Evolutionary conservation across 2,888 invertebrate species (phyloP).

Genomic region (Campoplex capitator): DNA sequence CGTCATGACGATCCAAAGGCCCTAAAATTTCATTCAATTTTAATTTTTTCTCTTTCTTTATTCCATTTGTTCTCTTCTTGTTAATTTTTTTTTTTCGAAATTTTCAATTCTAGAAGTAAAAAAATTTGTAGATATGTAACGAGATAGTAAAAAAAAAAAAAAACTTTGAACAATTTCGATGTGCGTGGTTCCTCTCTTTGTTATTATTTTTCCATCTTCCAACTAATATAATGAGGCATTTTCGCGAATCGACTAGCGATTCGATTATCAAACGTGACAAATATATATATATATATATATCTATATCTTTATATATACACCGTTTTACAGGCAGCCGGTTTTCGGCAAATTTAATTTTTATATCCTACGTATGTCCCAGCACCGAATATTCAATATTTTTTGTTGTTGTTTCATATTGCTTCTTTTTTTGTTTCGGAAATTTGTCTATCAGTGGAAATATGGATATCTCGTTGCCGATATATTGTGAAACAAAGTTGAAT

Average conservation of each 20-base stretch:
- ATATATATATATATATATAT: neutral
- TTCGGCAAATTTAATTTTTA: slow-evolving; percentile 49
- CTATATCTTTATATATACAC: slow-evolving; percentile 43
- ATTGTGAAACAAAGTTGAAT: slow-evolving; percentile 17
- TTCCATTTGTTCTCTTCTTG: neutral
- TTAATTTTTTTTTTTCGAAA: slow-evolving; percentile 10
- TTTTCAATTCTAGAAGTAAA: slow-evolving; percentile 29
- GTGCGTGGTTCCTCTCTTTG: neutral
- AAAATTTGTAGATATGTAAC: slow-evolving; percentile 47
- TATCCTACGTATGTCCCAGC: slow-evolving; percentile 73
- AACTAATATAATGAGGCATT: slow-evolving; percentile 33
- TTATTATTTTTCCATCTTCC: slow-evolving; percentile 21
- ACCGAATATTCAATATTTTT: slow-evolving; percentile 74
- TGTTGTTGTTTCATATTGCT: slow-evolving; percentile 48
- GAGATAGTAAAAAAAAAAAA: slow-evolving; percentile 34
- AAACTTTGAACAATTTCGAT: slow-evolving; percentile 45
- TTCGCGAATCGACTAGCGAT: slow-evolving; percentile 65
- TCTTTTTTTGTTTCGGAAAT: neutral
- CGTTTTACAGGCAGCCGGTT: slow-evolving; percentile 52
- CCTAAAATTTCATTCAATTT: slow-evolving; percentile 17
- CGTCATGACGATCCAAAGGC: neutral
- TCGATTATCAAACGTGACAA: slow-evolving; percentile 18
- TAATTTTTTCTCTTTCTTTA: neutral
- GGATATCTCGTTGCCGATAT: slow-evolving; percentile 22
- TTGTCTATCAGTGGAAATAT: slow-evolving; percentile 41